Evolutionary conservation across 2,888 invertebrate species (phyloP), one percentile per base, ranked within the genome.

Genomic region (Lamellibrachia satsuma): DNA sequence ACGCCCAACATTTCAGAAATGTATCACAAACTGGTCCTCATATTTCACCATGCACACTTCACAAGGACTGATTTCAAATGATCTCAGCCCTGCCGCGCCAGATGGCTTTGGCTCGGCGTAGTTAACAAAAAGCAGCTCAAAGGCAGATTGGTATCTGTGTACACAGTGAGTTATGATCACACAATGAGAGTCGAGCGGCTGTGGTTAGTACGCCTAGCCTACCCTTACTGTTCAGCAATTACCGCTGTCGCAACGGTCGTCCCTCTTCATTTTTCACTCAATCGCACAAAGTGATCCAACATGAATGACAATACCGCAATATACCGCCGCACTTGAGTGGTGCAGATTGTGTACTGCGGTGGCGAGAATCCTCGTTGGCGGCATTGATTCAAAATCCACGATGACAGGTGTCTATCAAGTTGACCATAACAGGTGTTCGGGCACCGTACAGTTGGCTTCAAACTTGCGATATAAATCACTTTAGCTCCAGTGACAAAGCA

Each of bases 71-170:
- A 15, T 22, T 75, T 75, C 75, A 75, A 75, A 22, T 75, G 75
- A 75, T 75, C 75, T 22, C 3, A 75, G 75, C 75, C 15, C 22
- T 6, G 22, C 75, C 55, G 55, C 55, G 75, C 75, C n/a, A 22
- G 22, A 22, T 22, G 15, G 22, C 15, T n/a, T 75, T 75, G 75
- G 75, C 75, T 3, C 15, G 0, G 75, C n/a, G n/a, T 75, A 75
- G 3, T 75, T 75, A 75, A n/a, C 75, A 75, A 75, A 75, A 75
- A 75, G 75, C 75, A n/a, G 75, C 75, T 22, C 75, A 75, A 22
- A 75, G 75, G 75, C 75, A 75, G 75, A 75, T 75, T 22, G 75
- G 75, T 75, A 75, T 75, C 75, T 75, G 75, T n/a, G 75, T 15
- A 15, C 75, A 75, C 75, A 75, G 75, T 75, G 75, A 75, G 75